phyloP scores from a whole-genome alignment of 2,797 vertebrate species.

The Hybognathus amarus region DNA sequence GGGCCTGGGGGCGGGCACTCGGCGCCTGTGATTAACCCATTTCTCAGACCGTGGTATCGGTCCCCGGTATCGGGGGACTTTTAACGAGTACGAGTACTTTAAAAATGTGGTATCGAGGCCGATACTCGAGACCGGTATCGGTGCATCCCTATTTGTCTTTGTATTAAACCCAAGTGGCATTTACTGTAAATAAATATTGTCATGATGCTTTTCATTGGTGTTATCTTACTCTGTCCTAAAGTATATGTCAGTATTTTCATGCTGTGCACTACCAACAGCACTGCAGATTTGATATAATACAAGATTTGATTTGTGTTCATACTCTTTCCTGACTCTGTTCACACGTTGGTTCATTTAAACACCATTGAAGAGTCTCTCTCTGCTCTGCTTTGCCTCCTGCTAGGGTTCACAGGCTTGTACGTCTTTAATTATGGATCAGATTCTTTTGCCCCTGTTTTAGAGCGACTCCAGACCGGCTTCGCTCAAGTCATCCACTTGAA shows the following conservation, averaged over 20 bases:
- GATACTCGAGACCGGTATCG: too few species aligned
- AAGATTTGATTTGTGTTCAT: constrained; percentile 22
- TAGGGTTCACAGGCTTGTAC: constrained; percentile 85
- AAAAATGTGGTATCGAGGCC: too few species aligned
- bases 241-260: background rate
- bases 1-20: too few species aligned
- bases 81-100: too few species aligned
- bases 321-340: constrained; percentile 66
- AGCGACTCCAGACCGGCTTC: constrained; percentile 93
- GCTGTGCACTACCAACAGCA: background rate
- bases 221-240: background rate
- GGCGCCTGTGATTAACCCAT: too few species aligned
- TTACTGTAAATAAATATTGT: background rate
- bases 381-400: constrained; percentile 59
- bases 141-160: too few species aligned
- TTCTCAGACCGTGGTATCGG: too few species aligned
- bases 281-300: background rate
- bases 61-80: too few species aligned
- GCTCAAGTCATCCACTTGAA: constrained; percentile 97
- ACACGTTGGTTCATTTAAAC: constrained; percentile 79
- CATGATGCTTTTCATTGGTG: background rate
- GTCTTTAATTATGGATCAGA: constrained; percentile 91
- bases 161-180: background rate
- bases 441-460: constrained; percentile 92
- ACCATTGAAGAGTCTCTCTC: constrained; percentile 73